Base-by-base conservation (phyloP, 1,140 invertebrate genomes). In the Asobara japonica region DNA sequence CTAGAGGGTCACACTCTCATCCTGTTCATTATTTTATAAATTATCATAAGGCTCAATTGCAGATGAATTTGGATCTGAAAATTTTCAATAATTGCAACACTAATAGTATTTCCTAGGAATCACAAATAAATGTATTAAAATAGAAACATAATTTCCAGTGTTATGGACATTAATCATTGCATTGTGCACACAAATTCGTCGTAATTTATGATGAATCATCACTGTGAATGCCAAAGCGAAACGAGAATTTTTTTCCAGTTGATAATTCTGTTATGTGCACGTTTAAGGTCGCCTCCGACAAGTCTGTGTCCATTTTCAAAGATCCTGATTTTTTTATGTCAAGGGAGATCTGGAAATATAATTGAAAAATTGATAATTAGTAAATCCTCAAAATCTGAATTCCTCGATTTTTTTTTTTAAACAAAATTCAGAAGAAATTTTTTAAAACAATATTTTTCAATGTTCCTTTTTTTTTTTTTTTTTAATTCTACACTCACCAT, bases 151-250 rank as follows among this genome's bases (percentile, higher is more conserved):
- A 56, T 25, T 56, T 18, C 29, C 41, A 41, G 29, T 0, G 25
- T 51, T n/a, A 29, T 11, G n/a, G 29, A n/a, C 29, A 27, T 3
- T 45, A 18, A 11, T 66, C 18, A 38, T 65, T 27, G 51, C 41
- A 6, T 66, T 67, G 45, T 33, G 61, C 71, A 74, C 72, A 41
- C 72, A 75, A 69, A 75, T 41, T 11, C 30, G 61, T 20, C 30
- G 48, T 56, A 29, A 56, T 61, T 64, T 65, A 71, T 66, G 69
- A 75, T 0, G 74, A 77, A 60, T 73, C 71, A 30, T 77, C 73
- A 56, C 73, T 71, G 27, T 77, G 76, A 48, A 77, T 77, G 27
- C 67, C 73, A 69, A 77, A 77, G n/a, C 76, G 76, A 60, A 75
- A 75, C 7, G 71, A 71, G 65, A 73, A 75, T 69, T 77, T 77